Evolutionary conservation across 2,888 invertebrate species (phyloP), one percentile per base, ranked within the genome.

Genomic region (Caradrina clavipalpis): DNA sequence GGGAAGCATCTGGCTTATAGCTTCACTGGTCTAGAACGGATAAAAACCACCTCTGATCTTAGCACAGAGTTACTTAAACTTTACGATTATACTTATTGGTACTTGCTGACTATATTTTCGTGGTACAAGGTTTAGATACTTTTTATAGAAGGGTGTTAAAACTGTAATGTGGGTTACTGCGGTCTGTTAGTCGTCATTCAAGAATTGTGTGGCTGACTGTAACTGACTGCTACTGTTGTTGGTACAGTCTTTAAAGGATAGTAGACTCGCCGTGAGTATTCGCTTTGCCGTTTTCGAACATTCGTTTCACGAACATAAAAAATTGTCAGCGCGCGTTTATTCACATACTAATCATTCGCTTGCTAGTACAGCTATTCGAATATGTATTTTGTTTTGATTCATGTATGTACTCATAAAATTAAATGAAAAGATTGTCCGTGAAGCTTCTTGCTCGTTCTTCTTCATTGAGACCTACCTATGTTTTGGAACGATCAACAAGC

Each of bases 131-230:
- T 56, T 67, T 67, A 65, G 58, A 21, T 56, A 65, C 60, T 59
- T 75, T 81, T 78, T 73, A 68, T 71, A 35, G 61, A 59, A 19
- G 58, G 60, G 13, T 55, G 55, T 72, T 73, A 74, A 78, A 65
- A 58, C 54, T 60, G 59, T 55, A 51, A 61, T 69, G 50, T n/a
- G 62, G 35, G 69, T 73, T 69, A 49, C 69, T 21, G 64, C 47
- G 56, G 66, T 61, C 70, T 75, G 64, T 64, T 73, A 64, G 67
- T 69, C 50, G 55, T 61, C 57, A 80, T 61, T 54, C 58, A 26
- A 49, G 55, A 56, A 76, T 45, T 45, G 45, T 6, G 45, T 17
- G 3, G 45, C 6, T 45, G n/a, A 17, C 17, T 45, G n/a, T n/a
- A n/a, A 17, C 45, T 45, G 45, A 6, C 45, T 45, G 45, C n/a